Base-by-base conservation (phyloP, 1,140 invertebrate genomes). In the Harlomillsia oculata region DNA sequence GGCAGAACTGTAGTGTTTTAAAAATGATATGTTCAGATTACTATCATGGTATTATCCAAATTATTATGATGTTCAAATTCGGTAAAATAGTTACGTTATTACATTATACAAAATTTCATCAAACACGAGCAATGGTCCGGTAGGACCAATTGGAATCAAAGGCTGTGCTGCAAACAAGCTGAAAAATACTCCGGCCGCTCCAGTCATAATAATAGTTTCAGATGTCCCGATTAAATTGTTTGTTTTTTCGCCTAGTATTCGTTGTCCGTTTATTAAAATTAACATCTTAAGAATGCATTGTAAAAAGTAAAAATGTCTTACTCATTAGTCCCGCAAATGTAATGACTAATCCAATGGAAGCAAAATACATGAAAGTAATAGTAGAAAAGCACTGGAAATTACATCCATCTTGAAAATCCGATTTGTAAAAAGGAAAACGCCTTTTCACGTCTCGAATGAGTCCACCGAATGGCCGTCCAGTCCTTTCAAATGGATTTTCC, bases 341-440 rank as follows among this genome's bases (percentile, higher is more conserved):
- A 49, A 97, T 94, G 9, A 92, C 90, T 0, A 89, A 89, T 5
- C 90, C 92, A 0, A 97, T 76, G 28, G 89, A 89, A 25, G 93
- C 92, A 70, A 97, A 97, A 73, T 94, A 97, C 80, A 97, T 94
- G 72, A 97, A 97, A 59, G 96, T 84, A 1, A 89, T 81, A 0
- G 90, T 87, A 0, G 90, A 88, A 0, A 90, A 67, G 58, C 89
- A 92, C 68, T 93, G 89, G 0, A 82, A 78, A 70, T 86, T 94
- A 1, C 95, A 67, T 0, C 87, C 90, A 66, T 97, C 90, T 3
- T 74, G 78, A 57, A 96, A 81, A 69, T 97, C 93, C 45, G 86
- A 89, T 52, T 81, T 64, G 69, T 95, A 98, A 69, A 78, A 76
- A 0, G 89, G 87, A 70, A 85, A 90, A 30, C 93, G 80, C 8